Conservation (phyloP, 2,797 vertebrate species). For the Sebastiscus tertius region DNA sequence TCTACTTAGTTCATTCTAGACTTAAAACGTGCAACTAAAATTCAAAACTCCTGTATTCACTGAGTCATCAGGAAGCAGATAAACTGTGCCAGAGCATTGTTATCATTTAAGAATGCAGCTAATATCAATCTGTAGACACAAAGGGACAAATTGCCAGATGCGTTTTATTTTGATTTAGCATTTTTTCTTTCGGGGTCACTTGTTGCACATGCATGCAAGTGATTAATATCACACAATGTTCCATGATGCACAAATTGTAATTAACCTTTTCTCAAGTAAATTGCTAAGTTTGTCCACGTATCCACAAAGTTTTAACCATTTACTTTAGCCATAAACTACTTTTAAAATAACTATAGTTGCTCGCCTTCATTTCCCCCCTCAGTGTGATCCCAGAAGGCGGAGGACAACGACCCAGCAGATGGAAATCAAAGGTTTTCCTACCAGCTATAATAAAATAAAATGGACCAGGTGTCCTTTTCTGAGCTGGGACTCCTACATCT, state of each 20-base stretch:
- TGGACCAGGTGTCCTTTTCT: constrained; percentile 9
- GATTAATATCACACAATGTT: not conserved
- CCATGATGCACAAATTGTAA: not conserved
- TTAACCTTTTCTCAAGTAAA: too few species aligned
- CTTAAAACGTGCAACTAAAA: not conserved
- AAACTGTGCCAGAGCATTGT: not conserved
- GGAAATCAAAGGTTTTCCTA: constrained; percentile 9
- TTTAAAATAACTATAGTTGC: not conserved
- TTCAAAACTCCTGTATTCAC: not conserved
- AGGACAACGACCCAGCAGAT: not conserved
- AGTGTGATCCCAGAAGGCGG: not conserved
- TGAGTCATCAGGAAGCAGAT: not conserved
- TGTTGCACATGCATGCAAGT: not conserved
- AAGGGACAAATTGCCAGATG: too few species aligned
- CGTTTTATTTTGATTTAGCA: fast-evolving
- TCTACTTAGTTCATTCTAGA: not conserved
- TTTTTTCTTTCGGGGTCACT: not conserved
- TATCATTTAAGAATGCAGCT: not conserved
- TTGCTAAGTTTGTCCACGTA: not conserved
- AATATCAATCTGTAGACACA: too few species aligned
- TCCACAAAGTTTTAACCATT: not conserved
- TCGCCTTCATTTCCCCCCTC: not conserved
- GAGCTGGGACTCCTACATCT: not conserved
- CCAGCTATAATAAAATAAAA: not conserved
- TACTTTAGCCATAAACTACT: not conserved